A percentile compares a stretch with the other conserved stretches of the same genome.
These are phyloP conservation scores for Synchiropus splendidus DNA, from an alignment of 2,113 vertebrate species.

Conservation along the genomic window DNA sequence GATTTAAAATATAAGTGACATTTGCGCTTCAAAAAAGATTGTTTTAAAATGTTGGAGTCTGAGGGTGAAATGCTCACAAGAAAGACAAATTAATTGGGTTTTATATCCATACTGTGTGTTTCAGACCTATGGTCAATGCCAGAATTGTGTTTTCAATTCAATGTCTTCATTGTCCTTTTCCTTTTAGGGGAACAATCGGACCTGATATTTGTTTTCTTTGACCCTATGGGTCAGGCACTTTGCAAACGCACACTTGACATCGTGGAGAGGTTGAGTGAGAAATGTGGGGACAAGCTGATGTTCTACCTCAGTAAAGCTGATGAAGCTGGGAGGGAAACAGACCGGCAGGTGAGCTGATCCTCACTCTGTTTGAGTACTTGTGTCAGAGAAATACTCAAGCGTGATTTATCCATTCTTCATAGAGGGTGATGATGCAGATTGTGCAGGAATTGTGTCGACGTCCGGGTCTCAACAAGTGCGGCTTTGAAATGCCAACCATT, in stretches of 20 bases:
- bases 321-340: conserved; percentile 65
- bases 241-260: conserved; percentile 75
- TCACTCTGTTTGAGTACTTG: not conserved
- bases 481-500: conserved; percentile 76
- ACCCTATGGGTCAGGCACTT: conserved; percentile 75
- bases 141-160: too few relatives aligned
- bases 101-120: too few relatives aligned
- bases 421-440: conserved; percentile 80
- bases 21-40: too few relatives aligned
- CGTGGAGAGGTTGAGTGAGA: conserved; percentile 70
- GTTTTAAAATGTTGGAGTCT: not conserved
- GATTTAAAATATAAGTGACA: too few relatives aligned
- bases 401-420: not conserved
- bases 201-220: conserved; percentile 73
- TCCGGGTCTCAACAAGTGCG: conserved; percentile 75
- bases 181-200: conserved; percentile 68
- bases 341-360: conserved; percentile 54
- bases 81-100: too few relatives aligned
- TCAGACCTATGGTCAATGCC: too few relatives aligned
- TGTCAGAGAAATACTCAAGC: not conserved
- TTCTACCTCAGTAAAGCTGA: conserved; percentile 76
- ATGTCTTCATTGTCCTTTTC: not conserved
- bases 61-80: not conserved
- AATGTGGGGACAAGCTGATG: conserved; percentile 62
- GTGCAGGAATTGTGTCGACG: conserved; percentile 74